phyloP scores from a whole-genome alignment of 2,797 vertebrate genomes.

The Notamacropus eugenii region DNA sequence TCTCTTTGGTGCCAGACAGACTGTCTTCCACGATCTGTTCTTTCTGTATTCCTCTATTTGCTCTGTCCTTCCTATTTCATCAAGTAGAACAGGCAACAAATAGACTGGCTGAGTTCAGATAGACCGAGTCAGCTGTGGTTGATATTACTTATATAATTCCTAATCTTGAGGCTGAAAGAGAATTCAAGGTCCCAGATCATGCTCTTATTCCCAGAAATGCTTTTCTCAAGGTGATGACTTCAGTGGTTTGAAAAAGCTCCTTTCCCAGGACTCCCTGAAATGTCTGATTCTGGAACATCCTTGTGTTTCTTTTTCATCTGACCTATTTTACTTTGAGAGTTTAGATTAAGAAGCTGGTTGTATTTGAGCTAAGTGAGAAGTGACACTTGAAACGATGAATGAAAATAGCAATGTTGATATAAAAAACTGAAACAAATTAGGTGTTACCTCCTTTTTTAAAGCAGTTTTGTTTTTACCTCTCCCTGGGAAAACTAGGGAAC shows the following conservation, averaged over 20 bases:
- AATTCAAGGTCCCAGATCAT: background rate
- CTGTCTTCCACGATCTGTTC: background rate
- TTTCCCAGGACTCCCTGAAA: background rate
- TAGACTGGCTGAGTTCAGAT: background rate
- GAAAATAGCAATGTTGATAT: conserved; percentile 79
- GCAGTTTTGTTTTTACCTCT: conserved; percentile 78
- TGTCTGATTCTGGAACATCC: background rate
- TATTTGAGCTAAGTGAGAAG: conserved; percentile 38
- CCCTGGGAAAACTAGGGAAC: conserved; percentile 77
- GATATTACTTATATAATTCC: background rate
- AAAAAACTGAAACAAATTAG: conserved; percentile 83
- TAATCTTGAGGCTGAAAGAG: background rate
- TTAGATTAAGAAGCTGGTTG: conserved; percentile 58
- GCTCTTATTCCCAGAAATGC: background rate
- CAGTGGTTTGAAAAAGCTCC: background rate
- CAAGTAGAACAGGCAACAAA: background rate
- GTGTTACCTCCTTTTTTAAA: conserved; percentile 66
- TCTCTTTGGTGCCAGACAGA: background rate
- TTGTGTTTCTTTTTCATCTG: conserved; percentile 23
- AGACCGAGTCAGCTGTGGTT: background rate
- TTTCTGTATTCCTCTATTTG: background rate
- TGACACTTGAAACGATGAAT: conserved; percentile 62
- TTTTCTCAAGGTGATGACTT: background rate
- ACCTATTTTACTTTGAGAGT: conserved; percentile 57
- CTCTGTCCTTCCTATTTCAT: background rate